A percentile compares a stretch with the other conserved stretches of the same genome.
phyloP scores from a whole-genome alignment of 2,888 invertebrate genomes.

The Cacoxenus indagator region DNA sequence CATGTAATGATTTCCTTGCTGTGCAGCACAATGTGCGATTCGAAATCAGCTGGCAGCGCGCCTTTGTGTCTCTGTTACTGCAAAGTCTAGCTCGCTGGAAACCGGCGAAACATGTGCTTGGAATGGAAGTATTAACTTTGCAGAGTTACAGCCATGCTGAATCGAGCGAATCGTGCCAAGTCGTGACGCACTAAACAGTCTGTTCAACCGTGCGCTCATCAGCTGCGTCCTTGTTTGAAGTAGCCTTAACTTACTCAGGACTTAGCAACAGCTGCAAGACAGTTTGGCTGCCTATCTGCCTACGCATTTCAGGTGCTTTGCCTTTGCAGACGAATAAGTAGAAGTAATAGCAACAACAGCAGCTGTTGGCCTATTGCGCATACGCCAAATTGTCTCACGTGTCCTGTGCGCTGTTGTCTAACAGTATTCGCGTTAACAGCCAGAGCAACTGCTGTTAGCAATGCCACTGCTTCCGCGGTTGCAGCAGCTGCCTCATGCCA shows the following conservation, averaged over 20 bases:
- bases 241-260: neutral
- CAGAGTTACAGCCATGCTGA: neutral
- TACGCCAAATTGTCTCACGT: neutral
- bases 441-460: neutral
- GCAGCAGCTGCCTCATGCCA: neutral
- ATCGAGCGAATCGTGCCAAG: too few relatives aligned
- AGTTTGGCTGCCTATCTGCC: neutral
- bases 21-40: neutral
- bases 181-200: neutral
- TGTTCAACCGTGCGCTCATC: constrained; percentile 4
- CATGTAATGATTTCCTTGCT: neutral
- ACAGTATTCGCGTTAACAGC: constrained; percentile 1
- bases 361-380: constrained; percentile 6
- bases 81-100: neutral
- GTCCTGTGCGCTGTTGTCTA: neutral
- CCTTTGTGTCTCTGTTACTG: neutral
- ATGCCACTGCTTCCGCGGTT: neutral
- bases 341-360: neutral
- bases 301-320: neutral
- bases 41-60: neutral
- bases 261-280: constrained; percentile 8
- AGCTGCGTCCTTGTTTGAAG: constrained; percentile 8
- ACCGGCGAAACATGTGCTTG: constrained; percentile 15
- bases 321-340: constrained; percentile 2
- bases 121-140: constrained; percentile 5